A percentile compares a stretch with the other conserved stretches of the same genome.
Conservation (phyloP, 2,888 invertebrate species). For the Eupithecia subumbrata region DNA sequence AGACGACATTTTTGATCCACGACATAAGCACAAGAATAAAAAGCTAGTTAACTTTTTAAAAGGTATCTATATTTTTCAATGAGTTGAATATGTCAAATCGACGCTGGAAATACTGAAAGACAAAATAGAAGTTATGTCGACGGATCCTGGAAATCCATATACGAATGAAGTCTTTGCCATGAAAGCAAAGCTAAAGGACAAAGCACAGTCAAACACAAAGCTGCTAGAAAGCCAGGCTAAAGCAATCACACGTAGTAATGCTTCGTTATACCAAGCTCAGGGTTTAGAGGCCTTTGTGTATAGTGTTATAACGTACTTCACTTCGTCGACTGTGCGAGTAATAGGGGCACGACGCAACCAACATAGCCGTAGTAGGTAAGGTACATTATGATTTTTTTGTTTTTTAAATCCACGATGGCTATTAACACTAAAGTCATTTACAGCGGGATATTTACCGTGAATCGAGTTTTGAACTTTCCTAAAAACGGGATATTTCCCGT, state of each 20-base stretch:
- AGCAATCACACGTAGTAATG: conserved; percentile 6
- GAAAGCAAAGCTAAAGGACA: conserved; percentile 5
- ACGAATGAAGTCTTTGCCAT: not conserved
- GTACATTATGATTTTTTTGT: not conserved
- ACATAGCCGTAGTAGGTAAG: not conserved
- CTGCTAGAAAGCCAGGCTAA: conserved; percentile 5
- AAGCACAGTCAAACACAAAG: conserved; percentile 3
- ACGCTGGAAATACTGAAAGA: not conserved
- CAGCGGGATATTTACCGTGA: too few relatives aligned
- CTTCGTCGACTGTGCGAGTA: not conserved
- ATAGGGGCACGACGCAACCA: not conserved
- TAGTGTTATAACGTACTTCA: conserved; percentile 7
- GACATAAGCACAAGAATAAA: not conserved
- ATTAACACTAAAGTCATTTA: too few relatives aligned
- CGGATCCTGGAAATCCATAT: not conserved
- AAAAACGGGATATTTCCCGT: too few relatives aligned
- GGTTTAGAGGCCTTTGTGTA: conserved; percentile 1
- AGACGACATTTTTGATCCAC: not conserved
- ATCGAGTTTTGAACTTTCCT: too few relatives aligned
- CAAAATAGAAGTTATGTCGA: not conserved
- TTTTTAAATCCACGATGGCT: too few relatives aligned
- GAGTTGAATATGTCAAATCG: not conserved
- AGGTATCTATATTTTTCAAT: too few relatives aligned
- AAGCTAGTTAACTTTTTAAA: not conserved
- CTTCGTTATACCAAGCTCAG: not conserved